Percentiles rank a stretch among this genome's conserved stretches.
These are phyloP conservation scores for Phyllotis vaccarum DNA, from an alignment of 2,797 vertebrate species.

Conservation along the genomic window DNA sequence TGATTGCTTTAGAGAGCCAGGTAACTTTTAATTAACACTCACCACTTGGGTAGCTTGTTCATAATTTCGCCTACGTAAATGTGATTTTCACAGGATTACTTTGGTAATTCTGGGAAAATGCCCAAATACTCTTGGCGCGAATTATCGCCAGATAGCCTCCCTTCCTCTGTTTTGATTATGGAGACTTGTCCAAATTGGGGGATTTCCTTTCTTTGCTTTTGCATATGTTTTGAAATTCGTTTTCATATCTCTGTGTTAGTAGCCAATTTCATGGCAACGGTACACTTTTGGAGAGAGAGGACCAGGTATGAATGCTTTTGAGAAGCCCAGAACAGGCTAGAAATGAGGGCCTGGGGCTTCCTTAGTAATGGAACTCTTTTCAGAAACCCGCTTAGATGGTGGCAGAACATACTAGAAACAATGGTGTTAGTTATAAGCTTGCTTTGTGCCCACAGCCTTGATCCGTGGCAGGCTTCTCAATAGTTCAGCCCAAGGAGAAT, in stretches of 20 bases:
- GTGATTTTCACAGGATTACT: slow-evolving; percentile 63
- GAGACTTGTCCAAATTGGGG: slow-evolving; percentile 62
- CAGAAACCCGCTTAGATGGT: slow-evolving; percentile 31
- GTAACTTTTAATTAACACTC: slow-evolving; percentile 55
- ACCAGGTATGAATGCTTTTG: neutral
- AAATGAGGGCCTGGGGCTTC: neutral
- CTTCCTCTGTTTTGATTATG: slow-evolving; percentile 69
- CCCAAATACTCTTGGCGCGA: slow-evolving; percentile 68
- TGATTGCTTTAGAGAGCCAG: slow-evolving; percentile 13
- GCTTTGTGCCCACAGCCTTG: neutral
- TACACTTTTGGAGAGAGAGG: neutral
- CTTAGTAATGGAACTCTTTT: neutral
- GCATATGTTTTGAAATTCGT: slow-evolving; percentile 53
- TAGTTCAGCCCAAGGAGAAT: neutral
- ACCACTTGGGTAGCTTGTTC: slow-evolving; percentile 27
- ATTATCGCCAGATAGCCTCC: slow-evolving; percentile 71
- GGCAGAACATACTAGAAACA: neutral
- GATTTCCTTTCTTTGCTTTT: slow-evolving; percentile 61
- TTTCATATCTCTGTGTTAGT: slow-evolving; percentile 40
- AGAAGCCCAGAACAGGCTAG: neutral
- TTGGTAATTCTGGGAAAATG: slow-evolving; percentile 76
- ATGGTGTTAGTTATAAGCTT: neutral
- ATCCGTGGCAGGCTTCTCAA: neutral
- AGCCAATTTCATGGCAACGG: neutral
- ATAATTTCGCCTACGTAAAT: slow-evolving; percentile 52